phyloP scores from a whole-genome alignment of 2,888 invertebrate species.

The Cheilosia scutellata region DNA sequence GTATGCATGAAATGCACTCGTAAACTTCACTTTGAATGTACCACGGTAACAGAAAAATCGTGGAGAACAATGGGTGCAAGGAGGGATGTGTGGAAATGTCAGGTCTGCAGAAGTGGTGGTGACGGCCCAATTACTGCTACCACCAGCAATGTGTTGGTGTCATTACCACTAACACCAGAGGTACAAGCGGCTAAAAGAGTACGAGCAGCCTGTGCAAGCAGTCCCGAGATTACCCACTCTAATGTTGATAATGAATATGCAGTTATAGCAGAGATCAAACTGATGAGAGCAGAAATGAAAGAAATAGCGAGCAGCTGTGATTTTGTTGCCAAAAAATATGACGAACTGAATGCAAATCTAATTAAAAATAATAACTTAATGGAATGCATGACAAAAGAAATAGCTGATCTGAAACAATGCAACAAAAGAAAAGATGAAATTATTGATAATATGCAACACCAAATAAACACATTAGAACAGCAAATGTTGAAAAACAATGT shows the following conservation, averaged over 20 bases:
- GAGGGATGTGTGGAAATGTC: not conserved
- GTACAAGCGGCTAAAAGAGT: not conserved
- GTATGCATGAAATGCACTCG: slow-evolving; percentile 1
- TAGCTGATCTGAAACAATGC: slow-evolving; percentile 19
- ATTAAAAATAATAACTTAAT: slow-evolving; percentile 8
- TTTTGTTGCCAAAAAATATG: slow-evolving; percentile 8
- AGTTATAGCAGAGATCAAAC: not conserved
- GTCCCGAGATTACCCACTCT: not conserved
- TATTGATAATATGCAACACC: slow-evolving; percentile 37
- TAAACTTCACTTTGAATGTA: slow-evolving; percentile 7
- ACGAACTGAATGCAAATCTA: not conserved
- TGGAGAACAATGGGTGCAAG: not conserved
- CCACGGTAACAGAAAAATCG: not conserved
- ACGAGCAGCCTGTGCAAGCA: not conserved
- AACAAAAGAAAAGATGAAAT: slow-evolving; percentile 31
- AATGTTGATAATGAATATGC: not conserved
- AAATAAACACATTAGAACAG: slow-evolving; percentile 36
- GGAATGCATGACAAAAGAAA: not conserved
- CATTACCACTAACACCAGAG: not conserved
- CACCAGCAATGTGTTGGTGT: not conserved
- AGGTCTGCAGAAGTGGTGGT: not conserved
- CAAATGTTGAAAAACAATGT: slow-evolving; percentile 36
- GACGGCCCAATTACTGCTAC: not conserved
- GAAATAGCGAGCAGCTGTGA: slow-evolving; percentile 14
- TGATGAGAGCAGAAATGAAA: not conserved